These are phyloP conservation scores for Patagioenas fasciata DNA, from an alignment of 2,113 vertebrate species.

Conservation along the genomic window DNA sequence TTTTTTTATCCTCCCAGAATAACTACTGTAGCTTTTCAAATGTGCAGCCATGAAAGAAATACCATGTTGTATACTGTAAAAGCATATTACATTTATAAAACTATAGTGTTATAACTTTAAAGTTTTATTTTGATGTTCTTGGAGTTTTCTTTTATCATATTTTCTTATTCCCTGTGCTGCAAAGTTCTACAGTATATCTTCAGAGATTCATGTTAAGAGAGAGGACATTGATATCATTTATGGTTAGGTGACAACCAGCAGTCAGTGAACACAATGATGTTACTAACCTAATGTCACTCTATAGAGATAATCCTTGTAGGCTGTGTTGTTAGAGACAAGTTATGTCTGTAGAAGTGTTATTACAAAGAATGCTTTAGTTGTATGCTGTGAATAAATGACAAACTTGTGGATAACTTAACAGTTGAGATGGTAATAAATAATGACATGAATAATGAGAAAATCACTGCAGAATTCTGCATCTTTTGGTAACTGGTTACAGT, in stretches of 20 bases:
- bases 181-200: neutral
- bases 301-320: neutral
- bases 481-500: neutral
- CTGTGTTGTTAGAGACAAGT: neutral
- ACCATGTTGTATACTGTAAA: neutral
- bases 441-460: neutral
- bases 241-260: neutral
- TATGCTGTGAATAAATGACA: neutral
- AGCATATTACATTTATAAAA: neutral
- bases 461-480: neutral
- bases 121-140: neutral
- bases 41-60: neutral
- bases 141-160: neutral
- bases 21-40: neutral
- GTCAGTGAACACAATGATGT: neutral
- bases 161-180: neutral
- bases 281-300: neutral
- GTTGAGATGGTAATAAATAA: neutral
- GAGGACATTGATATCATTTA: neutral
- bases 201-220: neutral
- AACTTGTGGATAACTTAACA: neutral
- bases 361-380: neutral
- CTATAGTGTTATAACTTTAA: neutral
- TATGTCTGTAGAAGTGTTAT: neutral
- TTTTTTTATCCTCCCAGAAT: neutral